Conservation (phyloP, 2,797 vertebrate species). For the Schizopygopsis malacanthus region DNA sequence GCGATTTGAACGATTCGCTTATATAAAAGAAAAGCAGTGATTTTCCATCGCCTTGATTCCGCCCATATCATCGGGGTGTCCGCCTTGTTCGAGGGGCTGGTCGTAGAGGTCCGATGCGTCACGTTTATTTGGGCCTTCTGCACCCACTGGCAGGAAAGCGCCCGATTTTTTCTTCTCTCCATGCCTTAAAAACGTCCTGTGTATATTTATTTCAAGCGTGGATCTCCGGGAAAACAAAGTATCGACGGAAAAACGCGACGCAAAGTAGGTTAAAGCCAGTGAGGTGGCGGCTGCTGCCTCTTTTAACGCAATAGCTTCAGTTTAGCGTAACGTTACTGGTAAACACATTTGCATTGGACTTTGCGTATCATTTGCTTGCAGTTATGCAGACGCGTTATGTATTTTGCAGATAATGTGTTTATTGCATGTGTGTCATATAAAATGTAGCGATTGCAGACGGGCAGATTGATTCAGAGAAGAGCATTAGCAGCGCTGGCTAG, state of each 20-base stretch:
- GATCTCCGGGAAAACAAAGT: conserved; percentile 47
- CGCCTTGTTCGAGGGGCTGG: conserved; percentile 58
- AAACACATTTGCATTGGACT: conserved; percentile 8
- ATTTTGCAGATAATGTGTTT: neutral
- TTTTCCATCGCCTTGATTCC: conserved; percentile 49
- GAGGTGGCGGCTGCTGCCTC: conserved; percentile 23
- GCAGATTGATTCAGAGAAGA: conserved; percentile 15
- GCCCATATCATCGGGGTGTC: conserved; percentile 56
- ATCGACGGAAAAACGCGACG: conserved; percentile 32
- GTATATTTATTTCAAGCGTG: conserved; percentile 11
- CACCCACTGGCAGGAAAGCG: conserved; percentile 40
- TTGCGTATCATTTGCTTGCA: conserved; percentile 29
- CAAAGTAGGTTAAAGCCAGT: conserved; percentile 35
- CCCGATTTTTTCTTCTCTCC: neutral
- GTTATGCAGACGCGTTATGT: conserved; percentile 41
- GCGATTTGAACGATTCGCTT: neutral
- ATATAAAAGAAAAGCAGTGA: conserved; percentile 14
- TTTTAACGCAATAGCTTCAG: conserved; percentile 3
- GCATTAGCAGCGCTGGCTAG: conserved; percentile 51
- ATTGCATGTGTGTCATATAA: neutral
- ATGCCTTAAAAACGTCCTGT: conserved; percentile 15
- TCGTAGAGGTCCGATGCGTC: conserved; percentile 61
- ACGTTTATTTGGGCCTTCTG: conserved; percentile 62
- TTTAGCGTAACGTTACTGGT: neutral
- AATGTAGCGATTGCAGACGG: neutral